A percentile compares a stretch with the other conserved stretches of the same genome.
These are phyloP conservation scores for Tragelaphus scriptus DNA, from an alignment of 2,113 vertebrate species.

Conservation along the genomic window DNA sequence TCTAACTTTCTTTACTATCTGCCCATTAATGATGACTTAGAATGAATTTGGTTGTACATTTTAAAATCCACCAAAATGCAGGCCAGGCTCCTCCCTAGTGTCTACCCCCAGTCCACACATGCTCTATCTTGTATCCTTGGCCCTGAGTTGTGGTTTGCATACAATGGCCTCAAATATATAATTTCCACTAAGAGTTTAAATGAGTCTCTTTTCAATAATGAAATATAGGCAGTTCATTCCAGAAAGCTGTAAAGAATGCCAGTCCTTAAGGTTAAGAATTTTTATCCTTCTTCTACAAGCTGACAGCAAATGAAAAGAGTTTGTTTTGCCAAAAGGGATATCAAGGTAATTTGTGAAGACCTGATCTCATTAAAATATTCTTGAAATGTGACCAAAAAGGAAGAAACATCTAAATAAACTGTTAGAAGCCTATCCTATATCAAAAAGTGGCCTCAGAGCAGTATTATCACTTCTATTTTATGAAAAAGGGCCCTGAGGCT, in stretches of 20 bases:
- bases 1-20: background rate
- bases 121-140: conserved; percentile 4
- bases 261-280: conserved; percentile 24
- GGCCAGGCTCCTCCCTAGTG: background rate
- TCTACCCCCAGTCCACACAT: background rate
- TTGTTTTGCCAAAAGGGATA: conserved; percentile 35
- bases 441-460: background rate
- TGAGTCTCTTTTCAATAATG: conserved; percentile 32
- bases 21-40: background rate
- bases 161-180: conserved; percentile 47
- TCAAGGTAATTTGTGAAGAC: conserved; percentile 39
- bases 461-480: background rate
- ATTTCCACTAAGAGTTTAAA: conserved; percentile 46
- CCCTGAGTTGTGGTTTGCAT: background rate
- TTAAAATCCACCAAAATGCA: conserved; percentile 6
- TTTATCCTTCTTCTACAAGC: conserved; percentile 20
- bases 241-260: conserved; percentile 3
- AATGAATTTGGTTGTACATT: background rate
- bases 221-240: conserved; percentile 16
- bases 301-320: conserved; percentile 28
- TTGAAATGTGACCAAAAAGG: conserved; percentile 18
- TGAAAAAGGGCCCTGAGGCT: background rate
- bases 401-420: conserved; percentile 29
- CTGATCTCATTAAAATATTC: conserved; percentile 18
- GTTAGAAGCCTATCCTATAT: background rate